Evolutionary conservation across 2,797 vertebrate genomes (phyloP).

Genomic region (Sebastes miniatus): DNA sequence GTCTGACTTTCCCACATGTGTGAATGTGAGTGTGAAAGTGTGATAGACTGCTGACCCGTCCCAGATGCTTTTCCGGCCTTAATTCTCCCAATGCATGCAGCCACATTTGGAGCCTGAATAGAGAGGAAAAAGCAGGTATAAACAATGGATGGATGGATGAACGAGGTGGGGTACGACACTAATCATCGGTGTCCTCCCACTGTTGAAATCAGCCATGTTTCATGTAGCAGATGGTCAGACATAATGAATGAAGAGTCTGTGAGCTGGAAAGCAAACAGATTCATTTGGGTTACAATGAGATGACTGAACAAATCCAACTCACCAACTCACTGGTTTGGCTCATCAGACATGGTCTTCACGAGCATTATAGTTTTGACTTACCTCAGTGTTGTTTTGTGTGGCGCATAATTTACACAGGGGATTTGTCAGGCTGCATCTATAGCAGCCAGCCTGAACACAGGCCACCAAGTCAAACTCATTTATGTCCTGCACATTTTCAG

Average conservation of each 20-base stretch:
- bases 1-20: slow-evolving; percentile 33
- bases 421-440: slow-evolving; percentile 3
- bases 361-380: slow-evolving; percentile 15
- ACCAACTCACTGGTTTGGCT: slow-evolving; percentile 46
- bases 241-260: slow-evolving; percentile 60
- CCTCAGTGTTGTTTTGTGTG: slow-evolving; percentile 17
- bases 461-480: background rate
- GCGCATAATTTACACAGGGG: slow-evolving; percentile 1
- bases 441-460: background rate
- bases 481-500: background rate
- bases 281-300: slow-evolving; percentile 62
- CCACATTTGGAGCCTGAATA: background rate
- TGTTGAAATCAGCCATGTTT: slow-evolving; percentile 58
- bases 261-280: slow-evolving; percentile 65
- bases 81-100: background rate
- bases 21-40: slow-evolving; percentile 50
- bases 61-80: slow-evolving; percentile 9
- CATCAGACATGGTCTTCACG: slow-evolving; percentile 20
- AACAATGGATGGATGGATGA: background rate
- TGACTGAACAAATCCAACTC: slow-evolving; percentile 43
- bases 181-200: slow-evolving; percentile 30
- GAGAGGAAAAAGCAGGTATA: slow-evolving; percentile 5
- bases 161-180: slow-evolving; percentile 15
- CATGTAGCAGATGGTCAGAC: slow-evolving; percentile 61
- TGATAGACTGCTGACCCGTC: slow-evolving; percentile 32